Conservation (phyloP, 2,113 vertebrate species). For the Bambusicola thoracicus region DNA sequence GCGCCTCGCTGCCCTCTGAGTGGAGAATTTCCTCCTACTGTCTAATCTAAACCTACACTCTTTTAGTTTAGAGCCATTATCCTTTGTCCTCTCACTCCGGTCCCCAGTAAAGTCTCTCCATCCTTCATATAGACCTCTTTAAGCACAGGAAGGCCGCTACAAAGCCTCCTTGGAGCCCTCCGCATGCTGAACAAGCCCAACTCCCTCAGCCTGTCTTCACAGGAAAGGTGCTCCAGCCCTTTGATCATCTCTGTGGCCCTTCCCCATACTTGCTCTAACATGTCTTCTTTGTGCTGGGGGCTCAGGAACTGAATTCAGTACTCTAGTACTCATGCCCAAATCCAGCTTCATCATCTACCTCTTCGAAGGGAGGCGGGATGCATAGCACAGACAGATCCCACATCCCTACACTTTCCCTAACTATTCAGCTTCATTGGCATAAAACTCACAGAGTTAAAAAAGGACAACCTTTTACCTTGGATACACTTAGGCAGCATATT, state of each 20-base stretch:
- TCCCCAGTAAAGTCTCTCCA: background rate
- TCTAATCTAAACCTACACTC: background rate
- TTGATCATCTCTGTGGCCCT: background rate
- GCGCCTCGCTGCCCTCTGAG: background rate
- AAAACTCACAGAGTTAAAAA: background rate
- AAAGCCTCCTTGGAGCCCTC: background rate
- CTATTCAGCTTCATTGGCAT: background rate
- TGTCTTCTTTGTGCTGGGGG: background rate
- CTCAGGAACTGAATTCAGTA: background rate
- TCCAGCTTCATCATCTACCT: background rate
- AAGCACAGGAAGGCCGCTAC: background rate
- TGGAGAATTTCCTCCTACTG: background rate
- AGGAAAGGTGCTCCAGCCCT: background rate
- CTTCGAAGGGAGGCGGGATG: background rate
- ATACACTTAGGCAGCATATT: background rate
- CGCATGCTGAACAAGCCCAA: background rate
- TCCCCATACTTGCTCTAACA: background rate
- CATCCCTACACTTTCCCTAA: background rate
- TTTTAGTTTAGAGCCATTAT: background rate
- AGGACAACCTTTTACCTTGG: background rate
- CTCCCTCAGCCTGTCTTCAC: background rate
- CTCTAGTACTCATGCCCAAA: background rate
- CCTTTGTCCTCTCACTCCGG: background rate
- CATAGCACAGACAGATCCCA: background rate
- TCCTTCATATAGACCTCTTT: background rate